Conservation (phyloP, 2,888 invertebrate genomes). For the Leptopterna dolabrata region DNA sequence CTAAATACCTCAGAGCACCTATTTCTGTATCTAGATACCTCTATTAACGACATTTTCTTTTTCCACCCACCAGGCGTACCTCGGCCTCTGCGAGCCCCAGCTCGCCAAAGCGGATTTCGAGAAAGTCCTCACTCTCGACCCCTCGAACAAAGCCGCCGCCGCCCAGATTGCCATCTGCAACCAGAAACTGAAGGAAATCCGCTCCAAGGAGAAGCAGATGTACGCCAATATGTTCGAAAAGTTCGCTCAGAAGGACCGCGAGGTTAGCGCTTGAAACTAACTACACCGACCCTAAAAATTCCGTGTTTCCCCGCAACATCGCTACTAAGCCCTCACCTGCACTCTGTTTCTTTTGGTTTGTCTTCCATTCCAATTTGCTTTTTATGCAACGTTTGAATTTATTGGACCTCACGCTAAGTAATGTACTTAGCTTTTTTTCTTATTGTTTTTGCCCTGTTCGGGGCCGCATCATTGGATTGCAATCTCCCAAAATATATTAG, state of each 20-base stretch:
- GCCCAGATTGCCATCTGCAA: conserved; percentile 81
- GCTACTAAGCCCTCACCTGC: neutral
- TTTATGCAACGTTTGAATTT: neutral
- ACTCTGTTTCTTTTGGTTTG: neutral
- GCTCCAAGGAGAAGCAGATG: conserved; percentile 84
- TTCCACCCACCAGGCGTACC: conserved; percentile 71
- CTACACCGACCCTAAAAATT: neutral
- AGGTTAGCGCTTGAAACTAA: conserved; percentile 55
- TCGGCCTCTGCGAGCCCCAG: conserved; percentile 81
- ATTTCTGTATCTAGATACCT: too few relatives aligned
- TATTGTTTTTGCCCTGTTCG: neutral
- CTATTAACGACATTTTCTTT: too few relatives aligned
- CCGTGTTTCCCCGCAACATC: neutral
- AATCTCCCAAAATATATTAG: neutral
- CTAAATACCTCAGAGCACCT: too few relatives aligned
- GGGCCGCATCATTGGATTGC: neutral
- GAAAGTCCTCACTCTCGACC: conserved; percentile 80
- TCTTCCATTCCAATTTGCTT: neutral
- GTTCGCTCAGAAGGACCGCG: conserved; percentile 81
- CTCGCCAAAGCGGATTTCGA: conserved; percentile 83
- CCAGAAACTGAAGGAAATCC: conserved; percentile 78
- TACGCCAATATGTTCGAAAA: conserved; percentile 97
- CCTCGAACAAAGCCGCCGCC: conserved; percentile 88
- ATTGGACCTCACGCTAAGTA: neutral
- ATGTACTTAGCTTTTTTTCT: neutral